These are phyloP conservation scores for Cheirogaleus major DNA, from an alignment of 2,797 vertebrate species.

Conservation along the genomic window DNA sequence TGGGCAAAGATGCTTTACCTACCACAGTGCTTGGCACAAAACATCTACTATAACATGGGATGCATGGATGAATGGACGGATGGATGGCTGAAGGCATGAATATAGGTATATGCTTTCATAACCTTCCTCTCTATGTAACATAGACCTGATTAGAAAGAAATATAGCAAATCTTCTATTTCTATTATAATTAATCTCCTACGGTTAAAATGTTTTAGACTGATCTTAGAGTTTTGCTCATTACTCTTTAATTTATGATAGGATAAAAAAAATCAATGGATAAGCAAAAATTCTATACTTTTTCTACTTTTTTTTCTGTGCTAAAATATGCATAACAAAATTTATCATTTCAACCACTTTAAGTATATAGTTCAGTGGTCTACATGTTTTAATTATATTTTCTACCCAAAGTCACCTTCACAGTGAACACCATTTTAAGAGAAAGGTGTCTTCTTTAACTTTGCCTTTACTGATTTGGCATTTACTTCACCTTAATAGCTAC, in stretches of 20 bases:
- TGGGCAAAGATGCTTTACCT: not conserved
- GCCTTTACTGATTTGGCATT: not conserved
- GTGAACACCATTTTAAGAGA: not conserved
- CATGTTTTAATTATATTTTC: not conserved
- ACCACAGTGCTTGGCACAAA: not conserved
- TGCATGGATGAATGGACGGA: not conserved
- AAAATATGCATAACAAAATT: not conserved
- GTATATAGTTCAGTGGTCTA: not conserved
- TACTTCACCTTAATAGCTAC: not conserved
- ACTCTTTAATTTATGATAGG: not conserved
- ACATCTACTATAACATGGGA: not conserved
- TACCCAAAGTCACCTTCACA: not conserved
- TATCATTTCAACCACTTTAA: not conserved
- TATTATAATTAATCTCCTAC: conserved; percentile 17
- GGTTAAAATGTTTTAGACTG: conserved; percentile 6
- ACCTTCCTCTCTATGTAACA: not conserved
- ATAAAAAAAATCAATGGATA: not conserved
- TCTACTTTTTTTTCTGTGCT: not conserved
- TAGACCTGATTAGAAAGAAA: not conserved
- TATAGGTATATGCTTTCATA: not conserved
- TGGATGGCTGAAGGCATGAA: not conserved
- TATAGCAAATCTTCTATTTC: not conserved
- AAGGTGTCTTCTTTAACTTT: not conserved
- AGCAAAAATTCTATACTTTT: not conserved
- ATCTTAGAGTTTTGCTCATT: conserved; percentile 17